Base-by-base conservation (phyloP, 2,888 invertebrate genomes). In the Labia minor region DNA sequence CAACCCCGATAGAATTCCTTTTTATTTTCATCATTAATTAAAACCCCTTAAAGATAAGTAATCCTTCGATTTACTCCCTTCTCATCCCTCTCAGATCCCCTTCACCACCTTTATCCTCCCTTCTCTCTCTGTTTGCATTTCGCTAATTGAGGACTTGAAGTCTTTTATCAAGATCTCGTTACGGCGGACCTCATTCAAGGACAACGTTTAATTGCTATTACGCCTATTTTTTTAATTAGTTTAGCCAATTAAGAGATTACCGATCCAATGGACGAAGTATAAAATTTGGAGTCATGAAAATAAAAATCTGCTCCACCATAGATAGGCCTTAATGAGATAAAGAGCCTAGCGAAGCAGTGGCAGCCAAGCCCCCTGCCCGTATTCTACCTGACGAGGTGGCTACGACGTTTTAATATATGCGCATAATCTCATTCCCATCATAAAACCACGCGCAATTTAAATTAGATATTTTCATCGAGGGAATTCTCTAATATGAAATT, bases 161-260 rank as follows among this genome's bases (percentile, higher is more conserved):
- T 4, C 14, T 3, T 49, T 49, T 49, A 49, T 49, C 49, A 49
- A 49, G 49, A 49, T 49, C 49, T 49, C 49, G 49, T 49, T 49
- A 49, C 49, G 49, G 49, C 49, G 49, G 49, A 16, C 49, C 49
- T 49, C 49, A 49, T 11, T 14, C 49, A 49, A 49, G 49, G 49
- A 49, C 49, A 49, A 49, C 49, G 49, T 49, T 49, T 49, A 49
- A 49, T 49, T 49, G 49, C 49, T 49, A 49, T 49, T 49, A 16
- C 49, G 49, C 49, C 49, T 49, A 49, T 49, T 49, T 49, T n/a
- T 49, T 49, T 49, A 49, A 49, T 49, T 49, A 49, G 49, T 49
- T 49, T n/a, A 49, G 49, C 49, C 49, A 49, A 49, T 49, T 49
- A 49, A 49, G 49, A 49, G 49, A 49, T 49, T 49, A 49, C 49